Conservation (phyloP, 2,888 invertebrate genomes). For the Morpho achilles region DNA sequence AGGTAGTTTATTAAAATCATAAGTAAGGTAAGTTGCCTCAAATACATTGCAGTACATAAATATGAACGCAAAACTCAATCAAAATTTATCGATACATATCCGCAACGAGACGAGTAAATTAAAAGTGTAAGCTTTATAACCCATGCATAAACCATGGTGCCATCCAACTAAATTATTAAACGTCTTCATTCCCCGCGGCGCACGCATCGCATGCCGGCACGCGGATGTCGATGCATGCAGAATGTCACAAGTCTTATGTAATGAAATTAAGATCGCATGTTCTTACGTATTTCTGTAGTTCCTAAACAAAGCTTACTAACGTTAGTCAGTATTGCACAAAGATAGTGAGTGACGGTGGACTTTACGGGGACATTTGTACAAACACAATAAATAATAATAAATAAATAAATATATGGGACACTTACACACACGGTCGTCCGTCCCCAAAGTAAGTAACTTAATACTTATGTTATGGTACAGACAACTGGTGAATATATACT, state of each 20-base stretch:
- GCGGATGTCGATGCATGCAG: constrained; percentile 57
- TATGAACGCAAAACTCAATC: constrained; percentile 18
- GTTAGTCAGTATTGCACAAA: constrained; percentile 23
- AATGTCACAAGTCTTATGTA: constrained; percentile 35
- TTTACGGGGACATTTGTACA: too few relatives aligned
- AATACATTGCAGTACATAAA: too few relatives aligned
- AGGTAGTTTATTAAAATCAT: too few relatives aligned
- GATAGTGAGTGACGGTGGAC: too few relatives aligned
- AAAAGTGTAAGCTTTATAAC: constrained; percentile 34
- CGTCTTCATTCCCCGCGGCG: constrained; percentile 75
- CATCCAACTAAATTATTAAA: constrained; percentile 76
- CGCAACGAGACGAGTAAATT: constrained; percentile 29
- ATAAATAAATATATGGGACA: too few relatives aligned
- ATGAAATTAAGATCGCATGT: constrained; percentile 33
- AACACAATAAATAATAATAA: too few relatives aligned
- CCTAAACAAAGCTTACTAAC: constrained; percentile 23
- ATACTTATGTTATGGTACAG: too few relatives aligned
- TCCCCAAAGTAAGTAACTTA: too few relatives aligned
- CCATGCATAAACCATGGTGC: constrained; percentile 63
- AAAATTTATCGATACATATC: constrained; percentile 25
- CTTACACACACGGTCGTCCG: too few relatives aligned
- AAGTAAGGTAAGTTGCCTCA: too few relatives aligned
- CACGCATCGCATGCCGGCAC: constrained; percentile 70
- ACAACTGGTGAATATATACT: too few relatives aligned
- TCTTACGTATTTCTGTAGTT: constrained; percentile 26